phyloP scores from a whole-genome alignment of 2,113 vertebrate genomes.

The Turnix velox region DNA sequence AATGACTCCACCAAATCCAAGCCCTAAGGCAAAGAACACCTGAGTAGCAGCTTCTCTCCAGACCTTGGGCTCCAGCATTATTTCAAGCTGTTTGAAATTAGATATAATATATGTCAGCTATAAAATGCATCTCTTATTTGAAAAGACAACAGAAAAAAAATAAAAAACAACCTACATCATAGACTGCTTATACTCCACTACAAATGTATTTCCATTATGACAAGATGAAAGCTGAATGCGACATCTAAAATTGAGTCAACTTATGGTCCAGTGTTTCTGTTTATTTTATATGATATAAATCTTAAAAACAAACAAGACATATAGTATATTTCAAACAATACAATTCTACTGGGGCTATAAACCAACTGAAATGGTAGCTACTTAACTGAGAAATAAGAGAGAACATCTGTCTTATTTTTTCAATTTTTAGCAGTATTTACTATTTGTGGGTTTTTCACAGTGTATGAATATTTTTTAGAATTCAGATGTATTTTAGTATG shows the following conservation, averaged over 20 bases:
- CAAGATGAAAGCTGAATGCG: not conserved
- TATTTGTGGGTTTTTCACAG: not conserved
- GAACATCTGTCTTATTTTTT: not conserved
- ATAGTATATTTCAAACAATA: not conserved
- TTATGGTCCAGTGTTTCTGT: not conserved
- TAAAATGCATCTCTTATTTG: slow-evolving; percentile 45
- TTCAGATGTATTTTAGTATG: not conserved
- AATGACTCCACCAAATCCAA: slow-evolving; percentile 97
- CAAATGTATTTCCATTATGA: not conserved
- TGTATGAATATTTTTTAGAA: not conserved
- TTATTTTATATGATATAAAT: not conserved
- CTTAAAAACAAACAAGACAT: not conserved
- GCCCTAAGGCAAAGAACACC: slow-evolving; percentile 96
- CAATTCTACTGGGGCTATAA: not conserved
- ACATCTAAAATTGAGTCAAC: not conserved
- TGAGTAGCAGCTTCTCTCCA: slow-evolving; percentile 97
- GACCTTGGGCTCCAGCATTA: slow-evolving; percentile 94
- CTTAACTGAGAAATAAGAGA: not conserved
- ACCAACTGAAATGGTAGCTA: not conserved
- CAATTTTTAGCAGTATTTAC: not conserved
- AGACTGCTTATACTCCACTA: not conserved
- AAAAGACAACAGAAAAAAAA: slow-evolving; percentile 24
- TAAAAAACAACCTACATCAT: not conserved
- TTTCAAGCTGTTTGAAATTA: slow-evolving; percentile 87
- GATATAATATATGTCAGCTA: slow-evolving; percentile 65